A percentile compares a stretch with the other conserved stretches of the same genome.
phyloP scores from a whole-genome alignment of 2,888 invertebrate genomes.

The Eucriotettix oculatus region DNA sequence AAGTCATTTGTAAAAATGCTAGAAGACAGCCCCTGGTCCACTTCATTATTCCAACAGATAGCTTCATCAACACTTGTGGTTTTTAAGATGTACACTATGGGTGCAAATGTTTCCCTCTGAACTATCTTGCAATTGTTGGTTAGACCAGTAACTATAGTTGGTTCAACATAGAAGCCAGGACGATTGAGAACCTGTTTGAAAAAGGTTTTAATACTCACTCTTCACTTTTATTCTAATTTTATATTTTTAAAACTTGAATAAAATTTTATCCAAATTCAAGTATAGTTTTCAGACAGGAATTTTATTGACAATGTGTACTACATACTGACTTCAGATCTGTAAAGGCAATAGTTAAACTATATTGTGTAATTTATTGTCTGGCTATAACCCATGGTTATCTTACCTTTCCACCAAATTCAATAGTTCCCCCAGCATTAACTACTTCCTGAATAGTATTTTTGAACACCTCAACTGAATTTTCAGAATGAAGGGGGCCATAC shows the following conservation, averaged over 20 bases:
- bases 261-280: no score
- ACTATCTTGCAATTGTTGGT: conserved; percentile 68
- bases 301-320: no score
- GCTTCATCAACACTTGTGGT: conserved; percentile 68
- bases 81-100: conserved; percentile 88
- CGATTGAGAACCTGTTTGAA: conserved; percentile 47
- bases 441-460: conserved; percentile 53
- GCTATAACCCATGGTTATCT: neutral
- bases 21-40: conserved; percentile 90
- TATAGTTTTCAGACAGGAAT: no score
- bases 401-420: conserved; percentile 69
- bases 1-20: conserved; percentile 91
- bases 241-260: no score
- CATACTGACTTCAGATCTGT: no score
- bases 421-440: conserved; percentile 48
- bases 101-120: conserved; percentile 89
- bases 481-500: conserved; percentile 81
- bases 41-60: conserved; percentile 85
- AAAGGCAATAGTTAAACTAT: no score
- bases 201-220: neutral
- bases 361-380: no score
- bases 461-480: conserved; percentile 57
- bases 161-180: conserved; percentile 85
- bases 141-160: conserved; percentile 85
- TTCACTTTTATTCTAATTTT: no score